Evolutionary conservation across 2,888 invertebrate species (phyloP), one percentile per base, ranked within the genome.

Genomic region (Harpalus rubripes): DNA sequence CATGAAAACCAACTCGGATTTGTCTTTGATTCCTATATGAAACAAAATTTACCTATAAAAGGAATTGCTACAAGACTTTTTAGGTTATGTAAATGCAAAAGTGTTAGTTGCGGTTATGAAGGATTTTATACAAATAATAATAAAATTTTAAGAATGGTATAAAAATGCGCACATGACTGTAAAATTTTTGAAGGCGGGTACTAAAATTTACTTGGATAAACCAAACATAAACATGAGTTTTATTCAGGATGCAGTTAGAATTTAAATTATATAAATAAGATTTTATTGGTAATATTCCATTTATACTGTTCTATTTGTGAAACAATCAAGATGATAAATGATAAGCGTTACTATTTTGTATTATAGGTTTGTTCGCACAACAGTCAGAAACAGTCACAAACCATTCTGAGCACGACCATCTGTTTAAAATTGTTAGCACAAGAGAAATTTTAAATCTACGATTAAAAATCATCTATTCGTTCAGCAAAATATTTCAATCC

Each of bases 51-150:
- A 4, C 12, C 44, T 1, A 32, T 10, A 52, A 52, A 52, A 52
- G 44, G 10, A 52, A 12, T 52, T 12, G 44, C 44, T 52, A 52
- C 44, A 52, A 0, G 44, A 10, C 7, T 52, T 52, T 52, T 52
- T 52, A 52, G 44, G 44, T 52, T 52, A 52, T 52, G 44, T 52
- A 52, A 52, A 52, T 52, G 44, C 7, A 52, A 6, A 12, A 52
- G 44, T 52, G 44, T 52, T 52, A 10, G 44, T 52, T 52, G 44
- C 5, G 44, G 44, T 52, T 52, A 52, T 12, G 44, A 8, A 52
- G 44, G 44, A 52, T 52, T 52, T 52, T 52, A 12, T 12, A 52
- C 44, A 52, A 52, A 52, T 52, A 52, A 52, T 52, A 52, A 52
- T 52, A 52, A 52, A 52, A 52, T 52, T 52, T 52, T 52, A 52